A percentile compares a stretch with the other conserved stretches of the same genome.
Evolutionary conservation across 1,140 invertebrate genomes (phyloP).

Genomic region (Danaus plexippus): DNA sequence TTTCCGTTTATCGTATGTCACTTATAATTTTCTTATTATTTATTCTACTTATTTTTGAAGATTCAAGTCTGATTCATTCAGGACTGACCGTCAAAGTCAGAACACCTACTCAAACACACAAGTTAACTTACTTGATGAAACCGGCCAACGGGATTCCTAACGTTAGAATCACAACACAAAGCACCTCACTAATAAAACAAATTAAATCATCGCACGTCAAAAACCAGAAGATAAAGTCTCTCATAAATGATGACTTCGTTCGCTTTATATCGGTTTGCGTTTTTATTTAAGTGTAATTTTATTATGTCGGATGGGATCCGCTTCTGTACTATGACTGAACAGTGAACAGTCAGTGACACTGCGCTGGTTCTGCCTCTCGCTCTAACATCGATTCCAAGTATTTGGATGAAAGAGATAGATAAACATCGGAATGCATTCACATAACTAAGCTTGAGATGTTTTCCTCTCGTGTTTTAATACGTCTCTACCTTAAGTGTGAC

Average conservation of each 20-base stretch:
- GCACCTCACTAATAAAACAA: constrained; percentile 36
- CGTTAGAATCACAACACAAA: constrained; percentile 34
- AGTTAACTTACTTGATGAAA: constrained; percentile 45
- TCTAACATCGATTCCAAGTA: constrained; percentile 18
- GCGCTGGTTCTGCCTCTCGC: constrained; percentile 41
- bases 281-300: constrained; percentile 17
- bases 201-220: constrained; percentile 28
- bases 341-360: constrained; percentile 67
- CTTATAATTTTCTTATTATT: too few species aligned
- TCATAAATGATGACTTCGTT: constrained; percentile 47
- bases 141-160: constrained; percentile 54
- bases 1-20: too few species aligned
- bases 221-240: constrained; percentile 31
- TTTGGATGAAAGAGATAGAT: constrained; percentile 35
- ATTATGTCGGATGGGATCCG: constrained; percentile 18
- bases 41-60: too few species aligned
- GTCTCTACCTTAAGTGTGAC: constrained; percentile 29
- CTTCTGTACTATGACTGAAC: constrained; percentile 40
- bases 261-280: constrained; percentile 32
- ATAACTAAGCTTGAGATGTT: constrained; percentile 34
- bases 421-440: constrained; percentile 51
- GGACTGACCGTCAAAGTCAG: background rate
- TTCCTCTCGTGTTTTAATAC: constrained; percentile 31
- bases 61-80: too few species aligned
- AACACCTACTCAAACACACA: constrained; percentile 37